Percentiles rank a stretch among this genome's conserved stretches.
phyloP scores from a whole-genome alignment of 2,113 vertebrate species.

The Holacanthus passer region DNA sequence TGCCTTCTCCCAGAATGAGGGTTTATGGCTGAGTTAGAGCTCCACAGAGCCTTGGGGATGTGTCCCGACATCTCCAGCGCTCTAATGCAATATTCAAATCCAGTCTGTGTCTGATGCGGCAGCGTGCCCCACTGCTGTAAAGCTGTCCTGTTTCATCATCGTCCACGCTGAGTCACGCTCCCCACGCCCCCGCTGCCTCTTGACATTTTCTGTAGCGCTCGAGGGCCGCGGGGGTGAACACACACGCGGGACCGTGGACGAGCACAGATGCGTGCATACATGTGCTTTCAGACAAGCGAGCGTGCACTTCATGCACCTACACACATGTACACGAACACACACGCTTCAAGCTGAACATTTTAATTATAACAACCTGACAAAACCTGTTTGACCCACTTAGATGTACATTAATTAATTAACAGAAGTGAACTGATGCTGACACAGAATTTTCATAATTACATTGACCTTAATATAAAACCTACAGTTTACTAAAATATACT shows the following conservation, averaged over 20 bases:
- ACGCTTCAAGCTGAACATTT: neutral
- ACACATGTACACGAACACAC: neutral
- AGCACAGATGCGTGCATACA: conserved; percentile 13
- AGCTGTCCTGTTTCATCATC: conserved; percentile 73
- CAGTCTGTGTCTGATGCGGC: conserved; percentile 59
- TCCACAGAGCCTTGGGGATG: conserved; percentile 33
- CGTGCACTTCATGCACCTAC: neutral
- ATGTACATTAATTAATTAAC: neutral
- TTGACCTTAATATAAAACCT: neutral
- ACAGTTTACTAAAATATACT: neutral
- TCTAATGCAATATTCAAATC: conserved; percentile 81
- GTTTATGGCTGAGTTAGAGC: conserved; percentile 24
- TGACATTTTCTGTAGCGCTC: conserved; percentile 65
- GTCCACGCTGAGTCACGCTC: conserved; percentile 72
- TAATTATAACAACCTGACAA: neutral
- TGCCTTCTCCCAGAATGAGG: conserved; percentile 25
- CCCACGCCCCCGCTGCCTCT: conserved; percentile 47
- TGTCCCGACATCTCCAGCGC: conserved; percentile 8
- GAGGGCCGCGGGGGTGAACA: conserved; percentile 49
- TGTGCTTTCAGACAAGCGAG: conserved; percentile 4
- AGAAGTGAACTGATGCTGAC: no score
- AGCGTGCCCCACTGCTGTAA: conserved; percentile 49
- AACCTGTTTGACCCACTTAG: conserved; percentile 19
- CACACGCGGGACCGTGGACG: conserved; percentile 35
- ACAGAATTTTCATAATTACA: neutral